Evolutionary conservation across 2,113 vertebrate genomes (phyloP), one percentile per base, ranked within the genome.

Genomic region (Pao palembangensis): DNA sequence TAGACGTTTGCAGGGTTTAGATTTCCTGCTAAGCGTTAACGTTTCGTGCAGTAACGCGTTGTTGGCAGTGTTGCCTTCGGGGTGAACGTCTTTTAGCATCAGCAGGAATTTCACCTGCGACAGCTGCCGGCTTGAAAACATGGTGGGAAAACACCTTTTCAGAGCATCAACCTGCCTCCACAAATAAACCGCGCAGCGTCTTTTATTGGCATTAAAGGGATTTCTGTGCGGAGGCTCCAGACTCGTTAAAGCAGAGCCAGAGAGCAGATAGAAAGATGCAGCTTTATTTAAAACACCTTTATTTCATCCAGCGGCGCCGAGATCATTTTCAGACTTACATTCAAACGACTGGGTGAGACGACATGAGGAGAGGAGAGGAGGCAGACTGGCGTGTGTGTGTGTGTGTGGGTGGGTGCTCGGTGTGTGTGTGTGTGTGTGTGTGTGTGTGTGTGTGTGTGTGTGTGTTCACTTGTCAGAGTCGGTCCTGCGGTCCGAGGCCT

Each of bases 271-370:
- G 31, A 64, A 67, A 59, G 48, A 70, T 21, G 44, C 51, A 8
- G 10, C 10, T 0, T 79, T 21, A 10, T 66, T 78, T 71, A 88
- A 84, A 88, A 88, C 59, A 6, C 74, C 46, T 87, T 85, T 84
- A 82, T 87, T 85, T 77, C 16, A 70, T 76, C 62, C 58, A 47
- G 62, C 41, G 41, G 54, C 74, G 75, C 73, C 65, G 44, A 62
- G 64, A 79, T 50, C 55, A 23, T 76, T 73, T 79, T 83, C 64
- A 78, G 50, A 75, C 79, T 83, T 85, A 84, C 87, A 88, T 88
- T 90, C 86, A 81, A 71, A 85, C 76, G 71, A 85, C 76, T 67
- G 54, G 72, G 71, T 73, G 79, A 76, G 74, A 79, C 74, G 85
- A 86, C 83, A 87, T 83, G 84, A 79, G 75, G 79, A 78, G 56